Percentiles rank a stretch among this genome's conserved stretches.
Evolutionary conservation across 1,140 invertebrate genomes (phyloP).

Genomic region (Calliopsis andreniformis): DNA sequence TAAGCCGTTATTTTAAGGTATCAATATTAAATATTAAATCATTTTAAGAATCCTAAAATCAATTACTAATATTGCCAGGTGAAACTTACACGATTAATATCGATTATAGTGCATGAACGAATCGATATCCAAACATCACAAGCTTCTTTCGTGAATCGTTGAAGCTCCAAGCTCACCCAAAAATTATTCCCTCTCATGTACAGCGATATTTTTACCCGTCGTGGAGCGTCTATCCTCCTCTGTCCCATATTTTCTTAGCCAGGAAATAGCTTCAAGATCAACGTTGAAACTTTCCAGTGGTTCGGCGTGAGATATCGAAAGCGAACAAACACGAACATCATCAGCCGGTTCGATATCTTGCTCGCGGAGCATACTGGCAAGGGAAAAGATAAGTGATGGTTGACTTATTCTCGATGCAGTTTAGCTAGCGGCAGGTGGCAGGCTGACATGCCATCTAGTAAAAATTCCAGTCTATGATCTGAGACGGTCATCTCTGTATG

Average conservation of each 20-base stretch:
- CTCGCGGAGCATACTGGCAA: background rate
- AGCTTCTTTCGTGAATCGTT: too few species aligned
- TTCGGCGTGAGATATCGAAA: conserved; percentile 13
- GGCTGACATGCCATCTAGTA: conserved; percentile 9
- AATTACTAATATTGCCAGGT: too few species aligned
- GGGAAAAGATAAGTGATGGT: background rate
- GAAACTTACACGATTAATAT: too few species aligned
- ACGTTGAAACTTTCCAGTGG: background rate
- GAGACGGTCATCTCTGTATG: background rate
- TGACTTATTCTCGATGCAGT: conserved; percentile 29
- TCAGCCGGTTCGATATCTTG: conserved; percentile 3
- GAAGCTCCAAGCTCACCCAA: background rate
- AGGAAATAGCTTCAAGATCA: conserved; percentile 7
- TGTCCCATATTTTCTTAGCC: background rate
- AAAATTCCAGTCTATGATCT: background rate
- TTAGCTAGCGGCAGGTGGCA: background rate
- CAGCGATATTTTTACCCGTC: background rate
- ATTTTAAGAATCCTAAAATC: too few species aligned
- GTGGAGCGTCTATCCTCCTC: background rate
- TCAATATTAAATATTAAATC: too few species aligned
- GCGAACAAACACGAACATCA: background rate
- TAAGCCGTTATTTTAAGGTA: too few species aligned
- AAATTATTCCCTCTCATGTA: background rate
- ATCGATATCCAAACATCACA: too few species aligned
- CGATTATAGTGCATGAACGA: too few species aligned